Base-by-base conservation (phyloP, 2,113 vertebrate genomes). In the Zeus faber region DNA sequence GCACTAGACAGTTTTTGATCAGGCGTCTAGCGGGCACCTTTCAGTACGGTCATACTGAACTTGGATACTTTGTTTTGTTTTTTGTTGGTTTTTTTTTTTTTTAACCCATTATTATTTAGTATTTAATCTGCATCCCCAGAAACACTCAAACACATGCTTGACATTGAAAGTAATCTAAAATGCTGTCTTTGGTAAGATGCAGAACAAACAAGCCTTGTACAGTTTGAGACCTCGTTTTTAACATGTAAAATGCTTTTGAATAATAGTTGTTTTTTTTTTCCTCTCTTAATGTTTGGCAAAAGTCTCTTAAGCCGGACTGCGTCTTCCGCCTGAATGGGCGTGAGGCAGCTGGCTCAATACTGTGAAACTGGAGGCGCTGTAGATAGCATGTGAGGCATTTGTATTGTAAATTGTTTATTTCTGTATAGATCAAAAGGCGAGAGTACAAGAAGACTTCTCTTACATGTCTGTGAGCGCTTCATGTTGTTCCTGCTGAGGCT, bases 301-400 rank as follows among this genome's bases (percentile, higher is more conserved):
- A 79, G 76, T 88, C 65, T 81, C 85, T 79, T 58, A 76, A 75
- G 84, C 85, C 52, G 65, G 74, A 72, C 80, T 81, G 84, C 65
- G n/a, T 70, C 74, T 56, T 73, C 37, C 37, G 62, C 66, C 77
- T 59, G 22, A 22, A 49, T 40, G 65, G 75, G 69, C 57, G 16
- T 17, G 72, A 65, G 60, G 83, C 82, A 72, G 80, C 75, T 57
- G 85, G 80, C 81, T 78, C 74, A 77, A 87, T 87, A 89, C 88
- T 90, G 89, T 91, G 89, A 91, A 88, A 88, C 80, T 84, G 80
- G 85, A 90, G 87, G 83, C 82, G 75, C 81, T 89, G 88, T 86
- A 90, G 79, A 84, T 88, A 83, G 82, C 82, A 81, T 67, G 80
- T 63, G 64, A 85, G 77, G 84, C 69, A 63, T 81, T 82, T 85